A percentile compares a stretch with the other conserved stretches of the same genome.
Evolutionary conservation across 2,797 vertebrate species (phyloP).

Genomic region (Decapterus maruadsi): DNA sequence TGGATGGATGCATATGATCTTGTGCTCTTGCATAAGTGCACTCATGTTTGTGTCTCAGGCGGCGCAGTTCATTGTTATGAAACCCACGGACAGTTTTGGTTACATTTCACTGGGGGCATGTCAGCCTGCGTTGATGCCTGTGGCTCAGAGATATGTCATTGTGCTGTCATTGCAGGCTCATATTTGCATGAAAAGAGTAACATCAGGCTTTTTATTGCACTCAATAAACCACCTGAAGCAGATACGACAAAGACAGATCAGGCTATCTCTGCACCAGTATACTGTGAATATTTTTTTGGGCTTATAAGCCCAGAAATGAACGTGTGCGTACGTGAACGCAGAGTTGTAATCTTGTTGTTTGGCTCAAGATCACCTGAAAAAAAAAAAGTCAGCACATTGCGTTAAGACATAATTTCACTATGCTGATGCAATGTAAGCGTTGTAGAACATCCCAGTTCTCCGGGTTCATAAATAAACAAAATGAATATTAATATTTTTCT

Average conservation of each 20-base stretch:
- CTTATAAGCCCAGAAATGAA: conserved; percentile 47
- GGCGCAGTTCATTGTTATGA: conserved; percentile 56
- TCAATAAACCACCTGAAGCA: conserved; percentile 59
- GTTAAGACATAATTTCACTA: conserved; percentile 47
- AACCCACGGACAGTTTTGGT: conserved; percentile 48
- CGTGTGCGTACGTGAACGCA: conserved; percentile 3
- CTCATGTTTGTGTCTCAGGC: conserved; percentile 9
- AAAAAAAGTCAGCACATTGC: conserved; percentile 47
- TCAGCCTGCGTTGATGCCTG: conserved; percentile 49
- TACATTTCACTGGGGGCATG: conserved; percentile 51
- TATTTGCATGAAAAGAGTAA: conserved; percentile 69
- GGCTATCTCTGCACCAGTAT: conserved; percentile 41
- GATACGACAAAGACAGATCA: conserved; percentile 46
- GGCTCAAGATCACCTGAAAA: conserved; percentile 57
- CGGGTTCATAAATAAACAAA: conserved; percentile 32
- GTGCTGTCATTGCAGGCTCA: conserved; percentile 50
- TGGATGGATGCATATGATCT: conserved; percentile 27
- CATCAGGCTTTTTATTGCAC: conserved; percentile 68
- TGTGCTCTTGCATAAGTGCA: conserved; percentile 12
- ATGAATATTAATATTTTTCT: conserved; percentile 19
- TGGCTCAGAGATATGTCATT: conserved; percentile 61
- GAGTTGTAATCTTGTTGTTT: conserved; percentile 46
- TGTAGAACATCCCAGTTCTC: conserved; percentile 13
- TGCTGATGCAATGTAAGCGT: conserved; percentile 25
- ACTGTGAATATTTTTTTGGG: conserved; percentile 43